Percentiles rank a stretch among this genome's conserved stretches.
phyloP scores from a whole-genome alignment of 2,888 invertebrate genomes.

The Aricia artaxerxes region DNA sequence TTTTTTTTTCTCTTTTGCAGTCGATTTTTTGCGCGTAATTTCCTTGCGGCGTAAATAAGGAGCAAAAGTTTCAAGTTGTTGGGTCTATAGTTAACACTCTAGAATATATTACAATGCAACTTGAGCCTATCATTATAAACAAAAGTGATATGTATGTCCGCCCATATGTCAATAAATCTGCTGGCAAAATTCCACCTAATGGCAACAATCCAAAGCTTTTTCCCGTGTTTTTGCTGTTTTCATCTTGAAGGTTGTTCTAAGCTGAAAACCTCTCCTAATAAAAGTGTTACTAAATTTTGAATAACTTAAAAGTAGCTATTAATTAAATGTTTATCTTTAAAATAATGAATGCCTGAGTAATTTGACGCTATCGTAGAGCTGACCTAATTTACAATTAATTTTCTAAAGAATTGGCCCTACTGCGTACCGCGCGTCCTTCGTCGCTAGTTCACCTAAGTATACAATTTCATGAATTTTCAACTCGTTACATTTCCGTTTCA shows the following conservation, averaged over 20 bases:
- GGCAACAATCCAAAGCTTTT: neutral
- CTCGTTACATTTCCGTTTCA: neutral
- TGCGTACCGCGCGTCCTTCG: constrained; percentile 1
- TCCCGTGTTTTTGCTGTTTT: neutral
- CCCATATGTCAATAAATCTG: neutral
- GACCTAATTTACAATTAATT: constrained; percentile 15
- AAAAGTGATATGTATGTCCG: neutral
- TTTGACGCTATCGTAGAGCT: neutral
- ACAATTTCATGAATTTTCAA: neutral
- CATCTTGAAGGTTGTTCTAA: neutral
- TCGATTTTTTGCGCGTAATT: neutral
- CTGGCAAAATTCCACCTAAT: constrained; percentile 4
- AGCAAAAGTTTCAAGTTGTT: neutral
- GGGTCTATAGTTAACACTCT: neutral
- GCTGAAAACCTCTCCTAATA: neutral
- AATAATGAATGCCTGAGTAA: neutral
- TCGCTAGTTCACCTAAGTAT: neutral
- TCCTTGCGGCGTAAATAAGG: neutral
- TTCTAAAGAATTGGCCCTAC: constrained; percentile 10
- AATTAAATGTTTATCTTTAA: neutral
- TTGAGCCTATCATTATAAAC: neutral
- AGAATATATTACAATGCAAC: neutral
- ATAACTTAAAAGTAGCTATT: neutral
- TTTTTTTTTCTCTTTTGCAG: neutral
- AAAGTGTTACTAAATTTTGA: neutral